These are phyloP conservation scores for Erinaceus europaeus DNA, from an alignment of 2,113 vertebrate genomes.

Conservation along the genomic window DNA sequence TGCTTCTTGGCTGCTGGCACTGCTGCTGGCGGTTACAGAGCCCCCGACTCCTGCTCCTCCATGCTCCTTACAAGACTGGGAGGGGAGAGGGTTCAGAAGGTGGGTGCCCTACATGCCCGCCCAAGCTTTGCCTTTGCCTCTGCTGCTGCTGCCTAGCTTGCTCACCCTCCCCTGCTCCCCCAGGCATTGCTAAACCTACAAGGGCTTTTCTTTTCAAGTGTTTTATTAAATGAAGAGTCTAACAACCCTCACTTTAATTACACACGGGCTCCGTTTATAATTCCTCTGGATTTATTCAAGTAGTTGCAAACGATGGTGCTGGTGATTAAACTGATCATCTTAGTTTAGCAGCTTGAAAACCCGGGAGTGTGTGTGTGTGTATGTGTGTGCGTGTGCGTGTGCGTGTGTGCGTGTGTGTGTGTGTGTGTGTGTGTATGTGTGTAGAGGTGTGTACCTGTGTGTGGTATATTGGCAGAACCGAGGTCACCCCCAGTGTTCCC, in stretches of 20 bases:
- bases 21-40: constrained; percentile 79
- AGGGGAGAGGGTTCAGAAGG: constrained; percentile 83
- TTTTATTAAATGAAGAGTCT: constrained; percentile 41
- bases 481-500: too few species aligned
- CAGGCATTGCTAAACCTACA: constrained; percentile 41
- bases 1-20: constrained; percentile 82
- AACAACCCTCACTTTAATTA: constrained; percentile 66
- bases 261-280: constrained; percentile 27
- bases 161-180: constrained; percentile 68
- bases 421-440: neutral
- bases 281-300: constrained; percentile 49
- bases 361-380: accelerated
- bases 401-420: neutral
- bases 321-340: constrained; percentile 39
- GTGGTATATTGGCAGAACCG: too few species aligned
- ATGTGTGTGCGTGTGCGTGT: neutral
- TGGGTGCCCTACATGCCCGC: constrained; percentile 62
- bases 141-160: neutral
- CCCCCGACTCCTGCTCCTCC: constrained; percentile 80
- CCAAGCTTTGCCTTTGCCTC: constrained; percentile 64
- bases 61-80: constrained; percentile 78
- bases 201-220: constrained; percentile 55
- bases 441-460: too few species aligned
- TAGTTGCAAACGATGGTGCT: constrained; percentile 49
- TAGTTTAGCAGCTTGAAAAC: constrained; percentile 40